Evolutionary conservation across 2,888 invertebrate genomes (phyloP).

Genomic region (Hydraecia micacea): DNA sequence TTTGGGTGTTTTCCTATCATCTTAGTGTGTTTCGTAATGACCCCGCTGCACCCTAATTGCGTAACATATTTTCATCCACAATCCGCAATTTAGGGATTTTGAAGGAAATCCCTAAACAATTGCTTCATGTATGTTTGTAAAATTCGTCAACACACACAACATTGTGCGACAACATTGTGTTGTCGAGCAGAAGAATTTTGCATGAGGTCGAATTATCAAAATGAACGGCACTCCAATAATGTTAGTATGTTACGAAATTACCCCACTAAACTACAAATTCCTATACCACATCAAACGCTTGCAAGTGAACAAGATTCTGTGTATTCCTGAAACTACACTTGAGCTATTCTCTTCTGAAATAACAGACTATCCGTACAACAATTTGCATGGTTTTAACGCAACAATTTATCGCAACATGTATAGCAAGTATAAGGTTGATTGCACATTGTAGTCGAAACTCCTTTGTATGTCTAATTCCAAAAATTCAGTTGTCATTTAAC

Average conservation of each 20-base stretch:
- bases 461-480: not conserved
- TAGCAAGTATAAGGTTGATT: not conserved
- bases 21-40: too few species aligned
- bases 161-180: too few species aligned
- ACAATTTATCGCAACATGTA: slow-evolving; percentile 8
- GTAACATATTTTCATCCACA: not conserved
- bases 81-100: too few species aligned
- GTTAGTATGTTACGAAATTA: not conserved
- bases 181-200: too few species aligned
- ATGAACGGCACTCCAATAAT: not conserved
- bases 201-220: not conserved
- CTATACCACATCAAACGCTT: slow-evolving; percentile 4
- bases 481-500: not conserved
- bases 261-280: not conserved
- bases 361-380: not conserved
- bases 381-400: not conserved
- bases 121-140: not conserved
- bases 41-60: not conserved
- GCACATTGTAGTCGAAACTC: not conserved
- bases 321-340: slow-evolving; percentile 3
- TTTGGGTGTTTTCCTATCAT: not conserved
- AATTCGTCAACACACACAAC: not conserved
- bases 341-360: not conserved
- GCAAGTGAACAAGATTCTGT: not conserved
- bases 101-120: not conserved